These are phyloP conservation scores for Hippolais icterina DNA, from an alignment of 2,113 vertebrate species.

Conservation along the genomic window DNA sequence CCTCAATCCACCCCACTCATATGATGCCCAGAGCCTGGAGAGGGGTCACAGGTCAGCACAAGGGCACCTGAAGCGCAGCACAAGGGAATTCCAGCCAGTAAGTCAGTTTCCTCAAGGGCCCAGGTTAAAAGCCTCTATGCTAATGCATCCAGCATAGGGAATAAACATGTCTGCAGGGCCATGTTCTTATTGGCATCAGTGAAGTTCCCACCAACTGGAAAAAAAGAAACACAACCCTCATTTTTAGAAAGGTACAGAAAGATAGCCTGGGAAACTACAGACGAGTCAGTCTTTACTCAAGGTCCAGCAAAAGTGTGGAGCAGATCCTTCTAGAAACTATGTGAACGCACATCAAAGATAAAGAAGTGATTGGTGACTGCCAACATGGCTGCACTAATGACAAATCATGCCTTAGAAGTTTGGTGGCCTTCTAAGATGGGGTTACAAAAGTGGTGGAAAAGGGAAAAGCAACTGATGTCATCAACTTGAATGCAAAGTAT, in stretches of 20 bases:
- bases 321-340: not conserved
- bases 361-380: not conserved
- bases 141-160: not conserved
- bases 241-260: not conserved
- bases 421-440: not conserved
- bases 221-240: not conserved
- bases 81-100: not conserved
- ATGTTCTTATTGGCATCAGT: not conserved
- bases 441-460: not conserved
- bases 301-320: not conserved
- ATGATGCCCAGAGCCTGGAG: not conserved
- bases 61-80: not conserved
- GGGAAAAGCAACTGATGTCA: not conserved
- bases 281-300: not conserved
- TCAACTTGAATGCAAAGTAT: not conserved
- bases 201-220: not conserved
- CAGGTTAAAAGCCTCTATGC: not conserved
- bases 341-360: not conserved
- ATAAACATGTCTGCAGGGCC: not conserved
- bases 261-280: not conserved
- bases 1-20: not conserved
- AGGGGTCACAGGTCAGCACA: not conserved
- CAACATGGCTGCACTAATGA: not conserved
- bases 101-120: not conserved
- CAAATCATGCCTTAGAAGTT: not conserved